A percentile compares a stretch with the other conserved stretches of the same genome.
phyloP scores from a whole-genome alignment of 2,888 invertebrate species.

The Selenia dentaria region DNA sequence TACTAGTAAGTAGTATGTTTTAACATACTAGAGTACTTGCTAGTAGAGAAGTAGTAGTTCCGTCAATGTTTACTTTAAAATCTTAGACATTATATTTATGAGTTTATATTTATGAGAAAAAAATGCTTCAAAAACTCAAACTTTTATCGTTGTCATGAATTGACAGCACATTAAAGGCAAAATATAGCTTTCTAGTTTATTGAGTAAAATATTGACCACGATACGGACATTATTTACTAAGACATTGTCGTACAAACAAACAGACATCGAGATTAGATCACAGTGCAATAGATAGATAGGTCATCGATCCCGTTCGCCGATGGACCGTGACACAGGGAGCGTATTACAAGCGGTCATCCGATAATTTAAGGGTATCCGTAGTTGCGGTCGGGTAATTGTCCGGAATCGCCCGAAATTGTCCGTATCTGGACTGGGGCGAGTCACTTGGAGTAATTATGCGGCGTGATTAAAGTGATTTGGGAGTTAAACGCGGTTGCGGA shows the following conservation, averaged over 20 bases:
- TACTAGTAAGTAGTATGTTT: too few species aligned
- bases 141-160: too few species aligned
- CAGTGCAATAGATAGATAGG: conserved; percentile 17
- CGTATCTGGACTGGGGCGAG: conserved; percentile 43
- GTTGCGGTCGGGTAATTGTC: conserved; percentile 32
- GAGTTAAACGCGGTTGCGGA: conserved; percentile 27
- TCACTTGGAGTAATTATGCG: conserved; percentile 48
- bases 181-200: too few species aligned
- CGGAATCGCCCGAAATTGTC: conserved; percentile 48
- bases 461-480: conserved; percentile 39
- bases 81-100: too few species aligned
- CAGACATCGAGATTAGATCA: conserved; percentile 6
- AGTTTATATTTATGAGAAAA: too few species aligned
- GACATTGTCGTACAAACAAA: conserved; percentile 16
- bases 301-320: conserved; percentile 41
- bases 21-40: too few species aligned
- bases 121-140: too few species aligned
- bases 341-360: conserved; percentile 62
- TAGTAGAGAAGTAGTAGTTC: too few species aligned
- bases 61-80: too few species aligned
- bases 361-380: conserved; percentile 57
- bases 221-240: too few species aligned
- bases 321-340: conserved; percentile 47
- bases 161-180: too few species aligned
- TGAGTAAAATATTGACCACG: too few species aligned